Conservation (phyloP, 2,113 vertebrate species). For the Lycocorax pyrrhopterus region DNA sequence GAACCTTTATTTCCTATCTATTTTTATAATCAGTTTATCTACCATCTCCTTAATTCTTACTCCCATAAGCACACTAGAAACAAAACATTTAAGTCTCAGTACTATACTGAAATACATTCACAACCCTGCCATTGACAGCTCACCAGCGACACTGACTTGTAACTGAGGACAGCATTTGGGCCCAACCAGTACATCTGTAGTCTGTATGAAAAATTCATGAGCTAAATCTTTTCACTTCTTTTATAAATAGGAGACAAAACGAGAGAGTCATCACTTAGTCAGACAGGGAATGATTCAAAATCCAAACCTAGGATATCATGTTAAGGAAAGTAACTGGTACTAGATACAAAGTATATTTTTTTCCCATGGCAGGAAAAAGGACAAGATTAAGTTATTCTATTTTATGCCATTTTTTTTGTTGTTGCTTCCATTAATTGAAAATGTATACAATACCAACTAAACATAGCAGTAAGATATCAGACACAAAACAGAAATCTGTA, state of each 20-base stretch:
- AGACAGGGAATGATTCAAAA: neutral
- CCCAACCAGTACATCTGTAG: neutral
- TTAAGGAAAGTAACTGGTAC: neutral
- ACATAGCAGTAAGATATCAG: neutral
- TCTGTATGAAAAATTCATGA: neutral
- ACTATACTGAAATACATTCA: neutral
- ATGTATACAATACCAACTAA: neutral
- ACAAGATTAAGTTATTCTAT: neutral
- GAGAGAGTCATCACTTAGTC: neutral
- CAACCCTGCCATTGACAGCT: neutral
- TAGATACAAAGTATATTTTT: neutral
- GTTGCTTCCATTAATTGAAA: neutral
- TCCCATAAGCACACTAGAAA: neutral
- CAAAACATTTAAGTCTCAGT: neutral
- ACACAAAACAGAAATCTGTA: neutral
- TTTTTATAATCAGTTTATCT: slow-evolving; percentile 45
- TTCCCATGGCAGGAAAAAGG: neutral
- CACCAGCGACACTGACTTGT: neutral
- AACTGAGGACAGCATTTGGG: neutral
- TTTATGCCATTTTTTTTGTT: neutral
- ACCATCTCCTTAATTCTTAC: slow-evolving; percentile 32
- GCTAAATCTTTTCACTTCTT: slow-evolving; percentile 18
- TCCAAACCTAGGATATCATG: neutral
- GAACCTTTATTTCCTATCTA: slow-evolving; percentile 51
- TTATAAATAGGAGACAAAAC: slow-evolving; percentile 6